Percentiles rank a stretch among this genome's conserved stretches.
These are phyloP conservation scores for Pammene fasciana DNA, from an alignment of 2,888 invertebrate species.

Conservation along the genomic window DNA sequence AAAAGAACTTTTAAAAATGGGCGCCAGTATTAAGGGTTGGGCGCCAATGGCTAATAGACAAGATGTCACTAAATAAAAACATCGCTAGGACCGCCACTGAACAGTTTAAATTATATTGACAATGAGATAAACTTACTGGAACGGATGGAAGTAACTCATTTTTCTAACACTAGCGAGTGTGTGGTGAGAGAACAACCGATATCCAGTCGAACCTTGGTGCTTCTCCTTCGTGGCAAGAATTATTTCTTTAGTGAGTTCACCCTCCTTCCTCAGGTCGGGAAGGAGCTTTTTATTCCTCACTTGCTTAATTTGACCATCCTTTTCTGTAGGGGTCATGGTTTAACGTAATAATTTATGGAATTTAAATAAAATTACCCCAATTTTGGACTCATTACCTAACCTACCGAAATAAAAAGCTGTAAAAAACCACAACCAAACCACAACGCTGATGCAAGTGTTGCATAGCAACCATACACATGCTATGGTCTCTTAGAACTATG, in stretches of 20 bases:
- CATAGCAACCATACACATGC: conserved; percentile 16
- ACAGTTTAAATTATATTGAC: background rate
- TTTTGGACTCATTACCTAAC: conserved; percentile 41
- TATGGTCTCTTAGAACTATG: too few relatives aligned
- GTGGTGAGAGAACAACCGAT: conserved; percentile 84
- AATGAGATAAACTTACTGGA: conserved; percentile 62
- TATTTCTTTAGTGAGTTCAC: conserved; percentile 68
- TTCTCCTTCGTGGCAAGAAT: conserved; percentile 69
- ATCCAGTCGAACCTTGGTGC: conserved; percentile 70
- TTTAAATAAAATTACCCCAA: conserved; percentile 39
- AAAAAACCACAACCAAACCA: too few relatives aligned
- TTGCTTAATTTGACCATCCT: conserved; percentile 65
- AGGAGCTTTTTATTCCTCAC: conserved; percentile 73
- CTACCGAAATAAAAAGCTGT: conserved; percentile 35
- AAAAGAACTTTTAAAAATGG: too few relatives aligned
- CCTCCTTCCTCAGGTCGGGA: conserved; percentile 74
- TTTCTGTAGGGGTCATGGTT: conserved; percentile 12
- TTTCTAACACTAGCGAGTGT: conserved; percentile 83
- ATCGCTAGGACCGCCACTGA: too few relatives aligned
- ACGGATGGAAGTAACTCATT: conserved; percentile 72
- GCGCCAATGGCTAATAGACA: too few relatives aligned
- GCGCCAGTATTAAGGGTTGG: too few relatives aligned
- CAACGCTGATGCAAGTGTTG: conserved; percentile 30
- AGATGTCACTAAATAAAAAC: too few relatives aligned
- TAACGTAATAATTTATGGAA: conserved; percentile 33